Base-by-base conservation (phyloP, 2,888 invertebrate species). In the Lottia scabra region DNA sequence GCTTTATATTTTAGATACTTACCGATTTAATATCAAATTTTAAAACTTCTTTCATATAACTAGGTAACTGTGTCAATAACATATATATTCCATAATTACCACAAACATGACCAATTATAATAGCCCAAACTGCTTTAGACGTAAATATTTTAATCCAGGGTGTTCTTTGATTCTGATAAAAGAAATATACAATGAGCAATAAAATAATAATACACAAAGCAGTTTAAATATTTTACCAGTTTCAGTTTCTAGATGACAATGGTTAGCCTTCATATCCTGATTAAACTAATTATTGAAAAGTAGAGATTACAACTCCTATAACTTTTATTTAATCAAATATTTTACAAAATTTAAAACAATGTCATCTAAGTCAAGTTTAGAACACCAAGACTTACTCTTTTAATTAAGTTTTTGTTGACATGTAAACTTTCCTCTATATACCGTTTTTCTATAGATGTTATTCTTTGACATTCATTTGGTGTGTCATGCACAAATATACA, bases 11-110 rank as follows among this genome's bases (percentile, higher is more conserved):
- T n/a, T n/a, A 30, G 30, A 30, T 5, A 4, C 30, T 30, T 70
- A 71, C 71, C 67, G 67, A 45, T 71, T 66, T 67, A 1, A 75
- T 69, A 56, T 75, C 72, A 30, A 75, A 75, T 48, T 72, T 69
- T 23, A 75, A 67, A 15, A 72, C 75, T 62, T 72, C 72, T 45
- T 44, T 68, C 72, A 75, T 72, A 56, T 65, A 75, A 13, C 63
- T 48, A 2, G 75, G 75, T 56, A 75, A 64, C 44, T 48, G 62
- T 10, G 72, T 72, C 30, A 72, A 63, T 23, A 75, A 43, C 4
- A 66, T 72, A 48, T 75, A 75, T 10, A 43, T 63, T n/a, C 46
- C 43, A 62, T 65, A 75, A 69, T 72, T 75, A 43, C 23, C 46
- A 43, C 75, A 72, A 0, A 65, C 48, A 46, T 75, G 75, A 15